Conservation (phyloP, 2,113 vertebrate genomes). For the Gnathonemus longibarbis region DNA sequence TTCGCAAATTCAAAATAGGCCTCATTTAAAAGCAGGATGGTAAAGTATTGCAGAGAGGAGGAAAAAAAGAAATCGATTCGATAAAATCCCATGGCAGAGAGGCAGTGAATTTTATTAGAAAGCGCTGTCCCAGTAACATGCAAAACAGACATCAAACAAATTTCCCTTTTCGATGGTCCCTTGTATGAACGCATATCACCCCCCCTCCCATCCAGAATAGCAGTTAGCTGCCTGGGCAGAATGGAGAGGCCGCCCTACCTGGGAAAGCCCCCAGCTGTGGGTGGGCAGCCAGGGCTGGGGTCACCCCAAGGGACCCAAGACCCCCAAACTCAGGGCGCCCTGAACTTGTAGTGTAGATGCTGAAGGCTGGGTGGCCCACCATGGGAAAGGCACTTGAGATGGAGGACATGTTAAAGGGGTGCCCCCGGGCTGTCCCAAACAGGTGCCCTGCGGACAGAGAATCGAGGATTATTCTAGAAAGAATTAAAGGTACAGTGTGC, state of each 20-base stretch:
- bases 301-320: conserved; percentile 75
- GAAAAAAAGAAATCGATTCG: not conserved
- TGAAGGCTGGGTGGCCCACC: conserved; percentile 80
- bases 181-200: not conserved
- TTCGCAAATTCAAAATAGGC: not conserved
- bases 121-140: not conserved
- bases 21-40: not conserved
- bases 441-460: conserved; percentile 64
- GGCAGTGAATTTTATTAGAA: not conserved
- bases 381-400: conserved; percentile 86
- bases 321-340: conserved; percentile 81
- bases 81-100: not conserved
- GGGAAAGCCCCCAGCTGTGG: conserved; percentile 81
- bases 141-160: not conserved
- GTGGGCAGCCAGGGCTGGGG: conserved; percentile 77
- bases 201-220: not conserved
- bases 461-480: not conserved
- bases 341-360: conserved; percentile 72
- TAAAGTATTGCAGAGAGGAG: not conserved
- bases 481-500: conserved; percentile 20
- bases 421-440: conserved; percentile 77
- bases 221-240: not conserved
- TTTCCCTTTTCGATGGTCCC: not conserved
- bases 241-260: conserved; percentile 54
- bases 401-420: conserved; percentile 77